Conservation (phyloP, 2,113 vertebrate species). For the Ifrita kowaldi region DNA sequence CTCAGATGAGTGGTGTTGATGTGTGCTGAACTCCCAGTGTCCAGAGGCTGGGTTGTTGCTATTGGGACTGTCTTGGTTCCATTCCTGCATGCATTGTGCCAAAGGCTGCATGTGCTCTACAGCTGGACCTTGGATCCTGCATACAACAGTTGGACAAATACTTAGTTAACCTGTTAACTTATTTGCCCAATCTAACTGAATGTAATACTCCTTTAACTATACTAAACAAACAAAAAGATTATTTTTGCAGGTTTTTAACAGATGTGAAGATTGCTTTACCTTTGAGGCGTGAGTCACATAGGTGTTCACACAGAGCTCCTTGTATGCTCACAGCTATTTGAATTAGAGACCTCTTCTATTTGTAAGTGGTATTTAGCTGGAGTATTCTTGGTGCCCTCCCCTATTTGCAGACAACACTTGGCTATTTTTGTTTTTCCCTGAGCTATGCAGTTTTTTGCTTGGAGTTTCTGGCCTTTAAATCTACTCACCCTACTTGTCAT, state of each 20-base stretch:
- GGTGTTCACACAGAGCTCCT: not conserved
- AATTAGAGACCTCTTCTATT: not conserved
- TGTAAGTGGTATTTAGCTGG: not conserved
- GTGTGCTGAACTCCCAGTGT: not conserved
- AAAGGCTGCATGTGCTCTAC: not conserved
- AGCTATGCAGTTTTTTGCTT: not conserved
- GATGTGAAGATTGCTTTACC: not conserved
- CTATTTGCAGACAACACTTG: not conserved
- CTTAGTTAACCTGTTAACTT: not conserved
- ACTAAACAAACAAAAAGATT: not conserved
- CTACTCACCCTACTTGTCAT: not conserved
- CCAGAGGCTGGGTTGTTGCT: not conserved
- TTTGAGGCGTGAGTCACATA: not conserved
- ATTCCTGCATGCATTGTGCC: accelerated
- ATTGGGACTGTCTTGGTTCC: not conserved
- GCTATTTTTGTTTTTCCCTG: not conserved
- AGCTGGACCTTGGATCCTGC: not conserved
- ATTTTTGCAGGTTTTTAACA: not conserved
- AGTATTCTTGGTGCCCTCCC: not conserved
- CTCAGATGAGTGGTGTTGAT: not conserved
- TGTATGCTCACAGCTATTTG: not conserved
- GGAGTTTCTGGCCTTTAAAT: not conserved
- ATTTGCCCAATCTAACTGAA: not conserved
- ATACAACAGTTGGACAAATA: not conserved
- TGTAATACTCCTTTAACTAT: not conserved